Base-by-base conservation (phyloP, 1,140 invertebrate species). In the Platorchestia sp. region DNA sequence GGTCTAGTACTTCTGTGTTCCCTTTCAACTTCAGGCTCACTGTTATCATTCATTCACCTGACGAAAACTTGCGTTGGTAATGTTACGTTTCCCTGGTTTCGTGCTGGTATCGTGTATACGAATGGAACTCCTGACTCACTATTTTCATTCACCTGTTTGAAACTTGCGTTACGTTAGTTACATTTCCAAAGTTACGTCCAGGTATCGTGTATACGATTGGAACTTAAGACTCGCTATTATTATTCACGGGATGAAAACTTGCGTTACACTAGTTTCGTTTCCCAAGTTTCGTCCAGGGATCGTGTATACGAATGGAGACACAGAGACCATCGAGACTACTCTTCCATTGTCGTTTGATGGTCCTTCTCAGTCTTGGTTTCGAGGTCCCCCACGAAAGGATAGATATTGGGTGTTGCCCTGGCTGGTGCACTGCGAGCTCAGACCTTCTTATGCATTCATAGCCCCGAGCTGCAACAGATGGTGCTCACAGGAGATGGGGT, bases 401-500 rank as follows among this genome's bases (percentile, higher is more conserved):
- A n/a, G n/a, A n/a, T 75, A 3, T 75, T 75, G 59, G 59, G 59
- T 75, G 59, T 75, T 75, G 59, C 36, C 59, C 59, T 36, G 59
- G 59, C 27, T 75, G 59, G 59, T 10, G 59, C 59, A 36, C 59
- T 27, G 59, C 14, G 27, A 10, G 14, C 6, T 51, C 1, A 75
- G 27, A 27, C 59, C 59, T 75, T 75, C 14, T 89, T 89, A 89
- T 42, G 87, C 87, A 89, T 89, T 89, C 87, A 89, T 89, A 41
- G 87, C 87, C 41, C 43, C 41, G 87, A 89, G 87, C 87, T 89
- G 87, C 87, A 44, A 44, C 87, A 89, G 87, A 89, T 89, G 87
- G 41, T 89, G 42, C 87, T 42, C 87, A 75, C 6, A 27, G 27
- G 36, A 36, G 59, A 75, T 75, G 59, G 59, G 59, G 59, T 75